phyloP scores from a whole-genome alignment of 2,888 invertebrate genomes.

The Gandaritis pyraliata region DNA sequence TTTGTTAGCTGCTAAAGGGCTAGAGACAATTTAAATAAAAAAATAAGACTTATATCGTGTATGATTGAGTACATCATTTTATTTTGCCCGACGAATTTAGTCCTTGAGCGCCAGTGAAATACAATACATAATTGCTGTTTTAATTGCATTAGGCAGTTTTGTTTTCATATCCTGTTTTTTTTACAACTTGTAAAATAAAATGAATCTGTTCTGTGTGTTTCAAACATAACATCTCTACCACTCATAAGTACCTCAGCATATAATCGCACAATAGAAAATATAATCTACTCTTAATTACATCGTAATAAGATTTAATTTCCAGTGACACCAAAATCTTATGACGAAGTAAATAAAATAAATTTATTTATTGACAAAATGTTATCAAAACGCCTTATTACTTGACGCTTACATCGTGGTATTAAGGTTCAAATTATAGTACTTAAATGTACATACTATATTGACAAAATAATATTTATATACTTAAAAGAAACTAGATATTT shows the following conservation, averaged over 20 bases:
- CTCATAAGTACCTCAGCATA: slow-evolving; percentile 29
- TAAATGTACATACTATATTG: slow-evolving; percentile 28
- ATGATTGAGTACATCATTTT: not conserved
- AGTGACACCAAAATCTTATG: slow-evolving; percentile 29
- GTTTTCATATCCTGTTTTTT: not conserved
- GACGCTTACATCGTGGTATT: slow-evolving; percentile 26
- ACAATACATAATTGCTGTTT: not conserved
- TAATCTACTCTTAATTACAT: slow-evolving; percentile 23
- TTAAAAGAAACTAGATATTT: slow-evolving; percentile 24
- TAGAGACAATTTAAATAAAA: not conserved
- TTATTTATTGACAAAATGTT: slow-evolving; percentile 27
- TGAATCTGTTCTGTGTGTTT: slow-evolving; percentile 30
- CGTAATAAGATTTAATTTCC: slow-evolving; percentile 34
- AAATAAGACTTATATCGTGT: not conserved
- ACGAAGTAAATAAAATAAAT: slow-evolving; percentile 25
- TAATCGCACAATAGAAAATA: slow-evolving; percentile 39
- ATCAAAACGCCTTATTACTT: slow-evolving; percentile 24
- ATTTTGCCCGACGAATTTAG: slow-evolving; percentile 3
- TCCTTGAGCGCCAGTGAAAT: not conserved
- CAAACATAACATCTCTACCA: slow-evolving; percentile 26
- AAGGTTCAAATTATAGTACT: slow-evolving; percentile 28
- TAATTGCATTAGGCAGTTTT: not conserved
- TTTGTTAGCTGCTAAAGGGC: not conserved
- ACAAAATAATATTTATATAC: slow-evolving; percentile 31
- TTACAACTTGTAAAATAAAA: not conserved